These are phyloP conservation scores for Coptodon bakossiorum DNA, from an alignment of 2,113 vertebrate species.

Conservation along the genomic window DNA sequence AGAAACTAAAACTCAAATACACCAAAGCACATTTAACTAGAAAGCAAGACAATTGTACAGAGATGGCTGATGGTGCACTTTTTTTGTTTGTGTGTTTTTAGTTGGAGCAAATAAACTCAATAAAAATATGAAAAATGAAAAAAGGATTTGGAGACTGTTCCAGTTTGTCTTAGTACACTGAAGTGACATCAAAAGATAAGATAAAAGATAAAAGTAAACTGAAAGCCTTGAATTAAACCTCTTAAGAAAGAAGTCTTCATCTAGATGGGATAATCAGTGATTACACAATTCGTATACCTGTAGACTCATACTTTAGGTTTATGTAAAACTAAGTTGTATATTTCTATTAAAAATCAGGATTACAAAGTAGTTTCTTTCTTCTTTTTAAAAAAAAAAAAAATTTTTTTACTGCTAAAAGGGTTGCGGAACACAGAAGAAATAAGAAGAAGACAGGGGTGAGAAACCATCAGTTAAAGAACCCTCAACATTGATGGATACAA, in stretches of 20 bases:
- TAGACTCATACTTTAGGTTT: background rate
- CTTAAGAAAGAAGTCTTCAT: background rate
- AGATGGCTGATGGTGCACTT: background rate
- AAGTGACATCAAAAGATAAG: background rate
- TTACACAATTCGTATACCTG: background rate
- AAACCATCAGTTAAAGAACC: background rate
- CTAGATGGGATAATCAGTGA: background rate
- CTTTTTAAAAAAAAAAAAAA: fast-evolving
- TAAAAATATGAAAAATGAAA: background rate
- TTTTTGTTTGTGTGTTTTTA: background rate
- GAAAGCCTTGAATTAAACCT: background rate
- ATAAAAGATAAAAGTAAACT: background rate
- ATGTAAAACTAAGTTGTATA: background rate
- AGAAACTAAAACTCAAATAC: background rate
- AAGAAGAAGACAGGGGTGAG: background rate
- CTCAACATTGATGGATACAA: background rate
- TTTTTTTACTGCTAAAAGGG: background rate
- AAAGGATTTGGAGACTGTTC: background rate
- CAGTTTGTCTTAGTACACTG: background rate
- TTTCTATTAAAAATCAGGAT: background rate
- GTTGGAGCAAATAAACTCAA: background rate
- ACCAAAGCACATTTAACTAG: background rate
- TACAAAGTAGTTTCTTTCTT: background rate
- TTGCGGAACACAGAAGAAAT: background rate
- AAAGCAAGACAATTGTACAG: background rate